A percentile compares a stretch with the other conserved stretches of the same genome.
These are phyloP conservation scores for Numida meleagris DNA, from an alignment of 2,113 vertebrate genomes.

Conservation along the genomic window DNA sequence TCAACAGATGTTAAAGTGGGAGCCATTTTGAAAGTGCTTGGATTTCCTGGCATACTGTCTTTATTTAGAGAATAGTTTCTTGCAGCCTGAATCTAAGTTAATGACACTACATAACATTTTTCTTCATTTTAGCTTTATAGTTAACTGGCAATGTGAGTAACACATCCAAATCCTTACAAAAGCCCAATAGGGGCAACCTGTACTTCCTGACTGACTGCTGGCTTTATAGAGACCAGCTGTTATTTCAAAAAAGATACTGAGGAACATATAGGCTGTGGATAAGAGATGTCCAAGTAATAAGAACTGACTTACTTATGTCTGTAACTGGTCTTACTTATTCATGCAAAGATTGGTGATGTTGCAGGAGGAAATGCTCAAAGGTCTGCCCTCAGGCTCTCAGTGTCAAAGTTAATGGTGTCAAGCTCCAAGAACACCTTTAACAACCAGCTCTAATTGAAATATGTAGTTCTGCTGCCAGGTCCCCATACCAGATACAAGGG, in stretches of 20 bases:
- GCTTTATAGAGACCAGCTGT: background rate
- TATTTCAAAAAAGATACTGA: background rate
- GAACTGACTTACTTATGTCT: background rate
- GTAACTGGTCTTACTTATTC: background rate
- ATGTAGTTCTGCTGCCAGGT: background rate
- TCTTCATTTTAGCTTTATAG: background rate
- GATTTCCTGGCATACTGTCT: background rate
- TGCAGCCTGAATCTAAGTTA: background rate
- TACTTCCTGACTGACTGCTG: background rate
- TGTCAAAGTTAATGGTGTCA: background rate
- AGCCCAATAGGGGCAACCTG: background rate
- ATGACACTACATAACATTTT: background rate
- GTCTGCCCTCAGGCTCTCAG: background rate
- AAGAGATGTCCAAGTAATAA: background rate
- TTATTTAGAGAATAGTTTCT: background rate
- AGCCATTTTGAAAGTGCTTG: background rate
- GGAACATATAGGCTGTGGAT: background rate
- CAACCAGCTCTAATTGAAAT: background rate
- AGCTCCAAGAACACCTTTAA: constrained; percentile 22
- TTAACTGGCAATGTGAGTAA: background rate
- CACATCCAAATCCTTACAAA: background rate
- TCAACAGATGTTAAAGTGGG: background rate
- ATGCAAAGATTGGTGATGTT: background rate
- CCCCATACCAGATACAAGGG: background rate
- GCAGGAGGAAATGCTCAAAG: background rate